Base-by-base conservation (phyloP, 2,888 invertebrate species). In the Phengaris alcon region DNA sequence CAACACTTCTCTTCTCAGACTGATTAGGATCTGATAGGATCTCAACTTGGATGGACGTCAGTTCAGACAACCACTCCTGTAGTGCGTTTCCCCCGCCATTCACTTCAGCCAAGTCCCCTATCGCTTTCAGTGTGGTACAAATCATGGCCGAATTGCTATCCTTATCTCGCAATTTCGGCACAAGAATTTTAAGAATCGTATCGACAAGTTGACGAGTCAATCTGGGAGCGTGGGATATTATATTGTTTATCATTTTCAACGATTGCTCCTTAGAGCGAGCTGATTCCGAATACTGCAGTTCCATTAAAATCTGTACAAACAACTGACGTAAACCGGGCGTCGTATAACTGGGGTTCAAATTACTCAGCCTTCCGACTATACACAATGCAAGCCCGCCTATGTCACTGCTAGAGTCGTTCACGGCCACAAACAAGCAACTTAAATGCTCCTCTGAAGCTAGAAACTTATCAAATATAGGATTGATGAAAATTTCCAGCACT, bases 321-420 rank as follows among this genome's bases (percentile, higher is more conserved):
- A 97, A 96, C 86, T 98, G 98, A 52, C 99, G 94, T 52, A 99
- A 93, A 54, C 97, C 97, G 0, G 99, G 99, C 95, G 99, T 98
- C 3, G 99, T 98, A 85, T 99, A 99, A 1, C 99, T 99, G 0
- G 99, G 99, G 93, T 99, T 99, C 88, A 98, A 96, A 74, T 96
- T 96, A 82, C 98, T 98, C 77, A 99, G 91, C 78, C 99, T 94
- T 0, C 99, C 99, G 73, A 99, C 97, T 0, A 97, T 97, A 80
- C 98, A 97, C 74, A 99, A 95, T 0, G 99, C 98, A 68, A 98
- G 93, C 88, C 99, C 99, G 57, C 99, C 95, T 73, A 99, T 98
- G 87, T 99, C 98, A 85, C 97, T 97, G 78, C 97, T 97, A 85
- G 99, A 99, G 87, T 99, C 99, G 88, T 99, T 98, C 82, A 99